Evolutionary conservation across 2,888 invertebrate species (phyloP), one percentile per base, ranked within the genome.

Genomic region (Eudasyphora cyanicolor): DNA sequence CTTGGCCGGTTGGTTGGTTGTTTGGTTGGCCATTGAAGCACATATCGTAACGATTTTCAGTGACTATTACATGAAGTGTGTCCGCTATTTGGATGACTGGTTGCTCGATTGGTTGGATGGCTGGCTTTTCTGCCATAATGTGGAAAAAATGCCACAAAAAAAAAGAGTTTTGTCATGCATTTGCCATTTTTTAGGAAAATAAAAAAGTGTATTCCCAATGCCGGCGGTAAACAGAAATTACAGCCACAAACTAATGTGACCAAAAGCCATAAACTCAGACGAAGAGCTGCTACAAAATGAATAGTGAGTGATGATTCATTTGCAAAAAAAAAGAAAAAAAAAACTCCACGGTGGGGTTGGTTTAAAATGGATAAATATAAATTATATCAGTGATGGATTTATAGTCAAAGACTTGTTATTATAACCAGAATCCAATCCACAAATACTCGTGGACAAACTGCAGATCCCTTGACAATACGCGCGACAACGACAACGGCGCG

Each of bases 61-160:
- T 45, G 45, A 45, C n/a, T 45, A 45, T n/a, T n/a, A 45, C 45
- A 45, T 45, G 45, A 45, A 45, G 45, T n/a, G 45, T n/a, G 45
- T 45, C 45, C 45, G 45, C 45, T n/a, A 6, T n/a, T 38, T 2
- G 38, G n/a, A n/a, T n/a, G n/a, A n/a, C n/a, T n/a, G n/a, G n/a
- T n/a, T 49, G 49, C 19, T 19, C 49, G 49, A 38, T 10, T 7
- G 38, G 38, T 2, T 17, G 12, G 45, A 45, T 17, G 38, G 38
- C 38, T 38, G 49, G 19, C 49, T 17, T n/a, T 5, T 19, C 49
- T 4, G 17, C n/a, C n/a, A n/a, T n/a, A n/a, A n/a, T n/a, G n/a
- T n/a, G n/a, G n/a, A n/a, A n/a, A n/a, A n/a, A n/a, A n/a, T n/a
- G n/a, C 49, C 49, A 49, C 49, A 49, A 49, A 49, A 49, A 49